Evolutionary conservation across 2,113 vertebrate species (phyloP), one percentile per base, ranked within the genome.

Genomic region (Poeciliopsis turrubarensis): DNA sequence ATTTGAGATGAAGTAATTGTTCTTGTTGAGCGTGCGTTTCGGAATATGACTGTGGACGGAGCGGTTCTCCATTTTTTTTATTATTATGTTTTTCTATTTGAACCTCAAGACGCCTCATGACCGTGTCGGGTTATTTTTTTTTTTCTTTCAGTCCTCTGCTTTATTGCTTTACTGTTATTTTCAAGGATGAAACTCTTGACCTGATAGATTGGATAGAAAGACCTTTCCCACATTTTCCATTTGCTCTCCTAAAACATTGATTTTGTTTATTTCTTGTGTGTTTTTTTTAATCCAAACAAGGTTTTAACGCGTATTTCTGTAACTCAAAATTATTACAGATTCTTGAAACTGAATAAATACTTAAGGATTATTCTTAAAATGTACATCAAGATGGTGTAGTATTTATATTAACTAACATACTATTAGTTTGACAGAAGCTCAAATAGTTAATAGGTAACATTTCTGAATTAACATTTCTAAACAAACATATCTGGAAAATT

Each of bases 1-100:
- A 78, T 75, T 82, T 78, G 62, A 64, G 84, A 80, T 71, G 75
- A 41, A 81, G 51, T 57, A 25, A 57, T 57, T n/a, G 51, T 57
- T 57, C 51, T 57, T 57, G 22, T 57, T n/a, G 51, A 25, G 51
- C 25, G 14, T 47, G 14, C 19, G 17, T 47, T 47, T 17, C 51
- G 25, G 51, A 57, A 57, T 57, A 57, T 57, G 51, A 57, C 51
- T 57, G 51, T 7, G 17, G 44, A 47, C 44, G 1, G 44, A 47
- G 17, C 17, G 9, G 25, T 57, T n/a, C 51, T 57, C 51, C 51
- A 57, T 57, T 57, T 57, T 34, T n/a, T 57, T 57, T 57, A 57
- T 54, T 54, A n/a, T 57, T 57, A 57, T 57, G 51, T 57, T 57
- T 57, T n/a, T 57, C 22, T 57, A n/a, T 57, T 57, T 57, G 51